Conservation (phyloP, 2,113 vertebrate species). For the Tyrannus savana region DNA sequence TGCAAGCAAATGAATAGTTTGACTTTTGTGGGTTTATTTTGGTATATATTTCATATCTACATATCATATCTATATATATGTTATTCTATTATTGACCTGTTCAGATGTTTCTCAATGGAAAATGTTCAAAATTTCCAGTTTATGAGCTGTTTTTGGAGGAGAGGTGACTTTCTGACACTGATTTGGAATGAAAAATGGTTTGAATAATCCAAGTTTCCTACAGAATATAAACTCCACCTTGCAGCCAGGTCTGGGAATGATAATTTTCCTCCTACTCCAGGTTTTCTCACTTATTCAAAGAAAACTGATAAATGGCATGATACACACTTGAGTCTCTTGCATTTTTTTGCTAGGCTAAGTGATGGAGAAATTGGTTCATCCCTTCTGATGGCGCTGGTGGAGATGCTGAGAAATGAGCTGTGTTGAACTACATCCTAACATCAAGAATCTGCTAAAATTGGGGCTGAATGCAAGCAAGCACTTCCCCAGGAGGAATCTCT, state of each 20-base stretch:
- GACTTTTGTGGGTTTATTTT: background rate
- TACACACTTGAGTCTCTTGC: background rate
- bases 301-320: background rate
- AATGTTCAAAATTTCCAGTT: background rate
- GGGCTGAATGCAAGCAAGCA: background rate
- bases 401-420: background rate
- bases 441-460: background rate
- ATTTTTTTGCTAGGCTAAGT: background rate
- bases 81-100: background rate
- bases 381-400: background rate
- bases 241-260: background rate
- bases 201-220: background rate
- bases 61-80: background rate
- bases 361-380: background rate
- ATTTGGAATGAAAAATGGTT: conserved; percentile 5
- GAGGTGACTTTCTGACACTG: background rate
- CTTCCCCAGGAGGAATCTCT: background rate
- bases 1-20: background rate
- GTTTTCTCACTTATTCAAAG: background rate
- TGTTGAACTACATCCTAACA: background rate
- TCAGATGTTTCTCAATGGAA: conserved; percentile 6
- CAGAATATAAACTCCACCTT: background rate
- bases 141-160: background rate
- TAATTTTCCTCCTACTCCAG: background rate
- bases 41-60: background rate